Base-by-base conservation (phyloP, 2,888 invertebrate genomes). In the Pantelozetes paolii region DNA sequence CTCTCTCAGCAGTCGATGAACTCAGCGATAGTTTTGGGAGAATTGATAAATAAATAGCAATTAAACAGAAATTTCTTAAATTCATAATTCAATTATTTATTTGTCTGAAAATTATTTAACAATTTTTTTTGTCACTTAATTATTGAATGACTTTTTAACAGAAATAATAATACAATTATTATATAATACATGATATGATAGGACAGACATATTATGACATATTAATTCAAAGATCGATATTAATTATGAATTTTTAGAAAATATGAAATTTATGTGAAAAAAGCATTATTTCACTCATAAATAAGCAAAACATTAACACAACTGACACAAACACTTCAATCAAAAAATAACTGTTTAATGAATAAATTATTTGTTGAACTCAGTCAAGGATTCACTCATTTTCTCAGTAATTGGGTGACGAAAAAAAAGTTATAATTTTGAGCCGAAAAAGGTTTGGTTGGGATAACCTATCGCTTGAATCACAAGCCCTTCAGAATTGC, bases 1-100 rank as follows among this genome's bases (percentile, higher is more conserved):
- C 64, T 64, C 64, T 64, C n/a, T 64, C 64, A 32, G 9, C n/a
- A 20, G 64, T 20, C 40, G 64, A 64, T n/a, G 40, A 64, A 64
- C 64, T 64, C 64, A 64, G 26, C 20, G 36, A 32, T n/a, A n/a
- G n/a, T n/a, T n/a, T n/a, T n/a, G n/a, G n/a, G n/a, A n/a, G n/a
- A n/a, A n/a, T n/a, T n/a, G n/a, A 64, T n/a, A 13, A 1, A 6
- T 32, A 1, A 9, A 36, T 64, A 23, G 32, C 2, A 13, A 28
- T 13, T 1, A 59, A 3, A 64, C 8, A 36, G 13, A 36, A 9
- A 28, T 64, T 32, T 20, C 32, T 36, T 36, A 36, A 26, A 26
- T 64, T 30, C 64, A 64, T 64, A 32, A 36, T 64, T 28, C 3
- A 30, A 57, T 54, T 54, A 6, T 9, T 30, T 20, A 62, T 62